Evolutionary conservation across 2,113 vertebrate species (phyloP), one percentile per base, ranked within the genome.

Genomic region (Bubo scandiacus): DNA sequence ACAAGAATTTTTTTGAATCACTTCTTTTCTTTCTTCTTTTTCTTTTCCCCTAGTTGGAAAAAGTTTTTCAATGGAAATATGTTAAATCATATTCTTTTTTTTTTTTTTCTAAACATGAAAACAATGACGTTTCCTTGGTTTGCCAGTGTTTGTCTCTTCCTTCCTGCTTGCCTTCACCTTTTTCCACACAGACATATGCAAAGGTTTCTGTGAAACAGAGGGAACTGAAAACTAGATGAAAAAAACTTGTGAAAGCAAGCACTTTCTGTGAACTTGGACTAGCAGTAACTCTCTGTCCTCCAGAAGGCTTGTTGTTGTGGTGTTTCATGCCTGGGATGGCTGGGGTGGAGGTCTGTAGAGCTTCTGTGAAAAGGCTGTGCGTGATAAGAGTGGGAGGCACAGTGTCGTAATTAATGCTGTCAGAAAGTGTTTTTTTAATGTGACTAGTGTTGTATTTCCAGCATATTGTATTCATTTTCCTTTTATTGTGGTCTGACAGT

Each of bases 401-500:
- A 70, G 78, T 94, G 93, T 93, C 90, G 88, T 96, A 96, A 95
- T 90, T 96, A 94, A 95, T 7, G 27, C 86, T 95, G 94, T 96
- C 96, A 94, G 86, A 95, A 94, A 89, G 42, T 90, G 62, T 72
- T 81, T 92, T 90, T 72, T 62, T 36, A 51, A 74, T 94, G 77
- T 61, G 87, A 94, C 84, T 94, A 26, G 91, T 87, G 84, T 75
- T 96, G 58, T 75, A 54, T 87, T 96, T 96, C 91, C 88, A 92
- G 68, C 86, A 94, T 95, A 89, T 96, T 97, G 89, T 95, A 88
- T 94, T 94, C 68, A 94, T 96, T 97, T 97, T 96, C 93, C 91
- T 94, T 96, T 95, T 97, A 92, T 92, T 86, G 89, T 96, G 92
- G 73, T 84, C 91, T 91, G 88, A 95, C 84, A 91, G 91, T 91